Conservation (phyloP, 2,797 vertebrate species). For the Atherinosoma microstoma region DNA sequence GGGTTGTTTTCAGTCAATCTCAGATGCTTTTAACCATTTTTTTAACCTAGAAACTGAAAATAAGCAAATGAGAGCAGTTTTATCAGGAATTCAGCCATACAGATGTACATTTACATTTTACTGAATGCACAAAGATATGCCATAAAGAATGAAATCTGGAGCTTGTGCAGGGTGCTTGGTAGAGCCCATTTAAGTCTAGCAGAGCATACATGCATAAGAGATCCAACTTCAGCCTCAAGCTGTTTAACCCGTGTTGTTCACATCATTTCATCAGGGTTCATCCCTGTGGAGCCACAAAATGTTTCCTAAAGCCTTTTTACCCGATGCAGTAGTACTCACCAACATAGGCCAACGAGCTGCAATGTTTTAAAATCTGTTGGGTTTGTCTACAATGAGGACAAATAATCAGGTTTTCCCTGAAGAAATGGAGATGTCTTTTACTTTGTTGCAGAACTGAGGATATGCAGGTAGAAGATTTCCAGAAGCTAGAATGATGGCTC, state of each 20-base stretch:
- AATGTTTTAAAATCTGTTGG: neutral
- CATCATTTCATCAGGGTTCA: neutral
- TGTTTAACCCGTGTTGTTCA: neutral
- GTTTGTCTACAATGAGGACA: slow-evolving; percentile 6
- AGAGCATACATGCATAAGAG: neutral
- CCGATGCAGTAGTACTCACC: neutral
- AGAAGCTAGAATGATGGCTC: slow-evolving; percentile 22
- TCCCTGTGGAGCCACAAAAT: neutral
- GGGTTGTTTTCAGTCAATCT: too few relatives aligned
- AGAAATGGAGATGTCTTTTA: neutral
- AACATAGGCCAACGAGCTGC: neutral
- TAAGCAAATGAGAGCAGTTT: neutral
- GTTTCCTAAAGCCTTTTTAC: neutral
- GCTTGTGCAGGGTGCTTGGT: neutral
- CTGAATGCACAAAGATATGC: neutral
- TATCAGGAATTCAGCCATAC: neutral
- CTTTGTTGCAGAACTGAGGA: neutral
- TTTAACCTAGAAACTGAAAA: neutral
- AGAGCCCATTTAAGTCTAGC: neutral
- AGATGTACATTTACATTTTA: neutral
- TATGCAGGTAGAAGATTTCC: neutral
- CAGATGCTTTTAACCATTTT: neutral
- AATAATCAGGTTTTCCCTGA: neutral
- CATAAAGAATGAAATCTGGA: neutral
- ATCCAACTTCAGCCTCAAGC: neutral